These are phyloP conservation scores for Apis laboriosa DNA, from an alignment of 1,140 invertebrate genomes.

Conservation along the genomic window DNA sequence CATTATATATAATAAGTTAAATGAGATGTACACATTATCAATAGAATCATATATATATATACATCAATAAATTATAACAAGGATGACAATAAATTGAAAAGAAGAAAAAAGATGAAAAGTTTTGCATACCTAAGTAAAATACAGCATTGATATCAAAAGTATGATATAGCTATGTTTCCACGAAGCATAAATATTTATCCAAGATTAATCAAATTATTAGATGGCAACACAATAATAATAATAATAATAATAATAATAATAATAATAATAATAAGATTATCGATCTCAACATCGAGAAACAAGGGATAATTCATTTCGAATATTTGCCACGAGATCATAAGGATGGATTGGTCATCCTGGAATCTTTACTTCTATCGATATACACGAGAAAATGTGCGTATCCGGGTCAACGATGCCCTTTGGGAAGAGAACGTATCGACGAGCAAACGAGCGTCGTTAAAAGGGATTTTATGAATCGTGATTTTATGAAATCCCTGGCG, in stretches of 20 bases:
- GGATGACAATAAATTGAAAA: neutral
- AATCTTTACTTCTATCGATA: neutral
- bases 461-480: neutral
- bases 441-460: neutral
- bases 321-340: too few species aligned
- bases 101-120: too few species aligned
- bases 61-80: neutral
- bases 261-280: too few species aligned
- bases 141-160: neutral
- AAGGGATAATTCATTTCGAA: too few species aligned
- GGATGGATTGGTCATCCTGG: neutral
- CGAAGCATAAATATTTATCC: conserved; percentile 15
- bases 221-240: too few species aligned
- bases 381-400: neutral
- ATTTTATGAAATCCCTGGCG: neutral
- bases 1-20: too few species aligned
- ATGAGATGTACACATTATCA: too few species aligned
- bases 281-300: too few species aligned
- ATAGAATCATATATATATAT: too few species aligned
- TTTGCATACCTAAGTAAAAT: too few species aligned
- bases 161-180: too few species aligned
- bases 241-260: too few species aligned
- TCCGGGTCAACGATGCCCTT: conserved; percentile 11
- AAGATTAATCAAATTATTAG: neutral
- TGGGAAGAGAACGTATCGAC: neutral